Evolutionary conservation across 2,888 invertebrate genomes (phyloP).

Genomic region (Nomada lathburiana): DNA sequence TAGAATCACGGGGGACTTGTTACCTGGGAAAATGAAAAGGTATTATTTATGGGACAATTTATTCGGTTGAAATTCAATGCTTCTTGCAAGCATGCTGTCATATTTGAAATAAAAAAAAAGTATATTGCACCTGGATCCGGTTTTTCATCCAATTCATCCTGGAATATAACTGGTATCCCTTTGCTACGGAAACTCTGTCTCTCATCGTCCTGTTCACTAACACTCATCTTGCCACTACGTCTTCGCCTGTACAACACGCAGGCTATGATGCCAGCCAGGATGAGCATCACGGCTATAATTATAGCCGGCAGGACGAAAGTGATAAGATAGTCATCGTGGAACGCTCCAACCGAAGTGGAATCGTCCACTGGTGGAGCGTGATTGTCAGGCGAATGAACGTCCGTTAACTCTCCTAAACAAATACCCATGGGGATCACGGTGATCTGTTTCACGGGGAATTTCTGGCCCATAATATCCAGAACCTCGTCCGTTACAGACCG

Average conservation of each 20-base stretch:
- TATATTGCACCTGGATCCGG: conserved; percentile 89
- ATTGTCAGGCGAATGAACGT: conserved; percentile 80
- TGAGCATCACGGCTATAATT: conserved; percentile 94
- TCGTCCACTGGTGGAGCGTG: conserved; percentile 80
- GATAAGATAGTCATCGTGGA: conserved; percentile 88
- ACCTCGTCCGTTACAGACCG: conserved; percentile 86
- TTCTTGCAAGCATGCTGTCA: too few species aligned
- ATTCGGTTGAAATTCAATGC: too few species aligned
- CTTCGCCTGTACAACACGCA: conserved; percentile 94
- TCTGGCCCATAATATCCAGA: conserved; percentile 89
- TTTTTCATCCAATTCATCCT: conserved; percentile 97
- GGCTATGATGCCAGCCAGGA: conserved; percentile 94
- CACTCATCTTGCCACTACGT: conserved; percentile 93
- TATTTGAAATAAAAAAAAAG: neutral
- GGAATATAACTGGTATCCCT: conserved; percentile 97
- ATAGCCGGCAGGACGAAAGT: conserved; percentile 96
- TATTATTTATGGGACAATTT: neutral
- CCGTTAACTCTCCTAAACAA: conserved; percentile 85
- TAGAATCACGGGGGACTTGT: conserved; percentile 96
- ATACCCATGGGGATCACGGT: conserved; percentile 85
- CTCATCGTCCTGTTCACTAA: conserved; percentile 92
- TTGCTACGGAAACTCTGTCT: conserved; percentile 93
- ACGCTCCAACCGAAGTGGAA: conserved; percentile 82
- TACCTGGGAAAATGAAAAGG: conserved; percentile 83
- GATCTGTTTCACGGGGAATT: conserved; percentile 88